These are phyloP conservation scores for Iguana delicatissima DNA, from an alignment of 2,797 vertebrate genomes.

Conservation along the genomic window DNA sequence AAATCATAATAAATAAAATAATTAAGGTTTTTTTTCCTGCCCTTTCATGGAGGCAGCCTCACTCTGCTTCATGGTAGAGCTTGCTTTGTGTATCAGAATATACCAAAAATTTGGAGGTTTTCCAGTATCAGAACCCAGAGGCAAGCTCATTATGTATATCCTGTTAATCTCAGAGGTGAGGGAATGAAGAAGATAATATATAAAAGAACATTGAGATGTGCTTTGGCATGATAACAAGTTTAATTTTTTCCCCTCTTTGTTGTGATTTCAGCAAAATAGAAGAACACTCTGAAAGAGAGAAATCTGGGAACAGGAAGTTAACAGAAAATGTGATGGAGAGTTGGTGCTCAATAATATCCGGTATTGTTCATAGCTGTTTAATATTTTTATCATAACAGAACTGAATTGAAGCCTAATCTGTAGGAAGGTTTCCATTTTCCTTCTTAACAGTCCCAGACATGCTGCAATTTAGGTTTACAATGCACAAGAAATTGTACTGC, in stretches of 20 bases:
- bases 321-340: not conserved
- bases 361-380: conserved; percentile 21
- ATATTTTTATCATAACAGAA: conserved; percentile 20
- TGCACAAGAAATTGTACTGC: not conserved
- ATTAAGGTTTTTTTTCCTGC: not conserved
- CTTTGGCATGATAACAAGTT: conserved; percentile 5
- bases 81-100: not conserved
- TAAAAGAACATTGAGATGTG: not conserved
- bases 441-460: not conserved
- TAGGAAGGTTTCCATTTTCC: not conserved
- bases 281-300: not conserved
- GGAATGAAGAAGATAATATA: not conserved
- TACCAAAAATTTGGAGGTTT: not conserved
- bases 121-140: conserved; percentile 15
- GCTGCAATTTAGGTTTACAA: conserved; percentile 7
- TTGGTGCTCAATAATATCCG: not conserved
- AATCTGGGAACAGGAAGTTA: not conserved
- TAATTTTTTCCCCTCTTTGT: not conserved
- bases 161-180: not conserved
- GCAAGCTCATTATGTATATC: conserved; percentile 36
- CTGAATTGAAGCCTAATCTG: conserved; percentile 9
- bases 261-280: conserved; percentile 1
- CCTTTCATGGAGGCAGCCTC: not conserved
- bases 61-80: not conserved
- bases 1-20: not conserved